phyloP scores from a whole-genome alignment of 2,113 vertebrate species.

The Elephas maximus region DNA sequence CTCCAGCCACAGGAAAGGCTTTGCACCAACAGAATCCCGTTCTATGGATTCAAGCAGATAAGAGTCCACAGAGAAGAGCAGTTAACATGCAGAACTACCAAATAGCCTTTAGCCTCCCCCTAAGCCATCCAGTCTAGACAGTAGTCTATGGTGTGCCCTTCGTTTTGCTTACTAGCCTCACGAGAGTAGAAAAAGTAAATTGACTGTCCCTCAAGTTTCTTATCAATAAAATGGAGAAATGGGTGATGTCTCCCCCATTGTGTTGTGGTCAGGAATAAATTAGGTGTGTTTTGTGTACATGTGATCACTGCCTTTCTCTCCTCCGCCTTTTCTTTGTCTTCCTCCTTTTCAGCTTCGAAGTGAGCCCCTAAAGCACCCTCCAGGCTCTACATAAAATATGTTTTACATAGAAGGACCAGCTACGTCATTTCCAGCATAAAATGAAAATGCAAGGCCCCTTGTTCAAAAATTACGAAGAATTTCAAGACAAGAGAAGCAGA shows the following conservation, averaged over 20 bases:
- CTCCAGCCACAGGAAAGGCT: background rate
- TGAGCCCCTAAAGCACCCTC: background rate
- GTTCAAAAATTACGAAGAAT: background rate
- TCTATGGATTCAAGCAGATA: background rate
- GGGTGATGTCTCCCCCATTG: too few species aligned
- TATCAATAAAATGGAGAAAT: too few species aligned
- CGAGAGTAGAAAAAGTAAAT: background rate
- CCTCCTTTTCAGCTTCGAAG: background rate
- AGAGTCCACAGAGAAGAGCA: fast-evolving
- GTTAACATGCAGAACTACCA: fast-evolving
- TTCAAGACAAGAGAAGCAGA: background rate
- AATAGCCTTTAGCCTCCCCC: background rate
- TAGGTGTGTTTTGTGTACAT: background rate
- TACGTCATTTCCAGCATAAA: background rate
- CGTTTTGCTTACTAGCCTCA: background rate
- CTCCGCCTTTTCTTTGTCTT: background rate
- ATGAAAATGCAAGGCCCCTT: background rate
- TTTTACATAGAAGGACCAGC: background rate
- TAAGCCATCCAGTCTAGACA: too few species aligned
- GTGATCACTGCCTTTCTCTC: background rate
- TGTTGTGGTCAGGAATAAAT: background rate
- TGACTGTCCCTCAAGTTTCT: background rate
- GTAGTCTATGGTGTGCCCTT: background rate
- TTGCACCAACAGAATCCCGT: fast-evolving
- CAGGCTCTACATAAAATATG: background rate